Conservation (phyloP, 2,888 invertebrate genomes). For the Thymelicus lineola region DNA sequence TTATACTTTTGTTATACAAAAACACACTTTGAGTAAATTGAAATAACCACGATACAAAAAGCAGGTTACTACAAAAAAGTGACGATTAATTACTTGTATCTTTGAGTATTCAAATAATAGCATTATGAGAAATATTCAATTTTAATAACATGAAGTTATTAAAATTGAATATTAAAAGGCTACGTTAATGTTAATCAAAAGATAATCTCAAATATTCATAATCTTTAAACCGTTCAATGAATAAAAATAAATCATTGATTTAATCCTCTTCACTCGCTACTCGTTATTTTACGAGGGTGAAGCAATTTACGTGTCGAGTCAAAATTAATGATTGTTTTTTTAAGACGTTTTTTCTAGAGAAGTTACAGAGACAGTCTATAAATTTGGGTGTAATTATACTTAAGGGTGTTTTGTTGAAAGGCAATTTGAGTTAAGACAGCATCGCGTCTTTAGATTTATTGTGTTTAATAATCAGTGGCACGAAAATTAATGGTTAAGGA, state of each 20-base stretch:
- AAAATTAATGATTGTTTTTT: constrained; percentile 71
- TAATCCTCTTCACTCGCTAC: neutral
- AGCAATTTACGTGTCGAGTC: constrained; percentile 60
- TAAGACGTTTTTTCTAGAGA: constrained; percentile 46
- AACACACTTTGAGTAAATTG: too few species aligned
- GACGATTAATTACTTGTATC: too few species aligned
- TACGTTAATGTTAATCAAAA: too few species aligned
- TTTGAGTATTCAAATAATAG: too few species aligned
- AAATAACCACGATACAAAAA: too few species aligned
- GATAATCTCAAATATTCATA: too few species aligned
- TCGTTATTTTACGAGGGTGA: neutral
- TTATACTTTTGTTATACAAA: too few species aligned
- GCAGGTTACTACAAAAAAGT: too few species aligned
- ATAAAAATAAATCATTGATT: neutral
- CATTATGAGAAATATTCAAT: too few species aligned
- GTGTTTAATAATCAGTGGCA: constrained; percentile 40
- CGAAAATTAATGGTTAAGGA: constrained; percentile 23
- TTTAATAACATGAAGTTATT: too few species aligned
- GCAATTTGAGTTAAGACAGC: constrained; percentile 70
- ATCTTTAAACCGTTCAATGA: too few species aligned
- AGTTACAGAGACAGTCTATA: constrained; percentile 67
- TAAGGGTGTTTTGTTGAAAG: constrained; percentile 77
- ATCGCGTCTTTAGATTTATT: constrained; percentile 67
- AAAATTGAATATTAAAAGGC: too few species aligned
- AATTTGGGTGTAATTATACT: constrained; percentile 77